Evolutionary conservation across 2,113 vertebrate genomes (phyloP).

Genomic region (Aleadryas rufinucha): DNA sequence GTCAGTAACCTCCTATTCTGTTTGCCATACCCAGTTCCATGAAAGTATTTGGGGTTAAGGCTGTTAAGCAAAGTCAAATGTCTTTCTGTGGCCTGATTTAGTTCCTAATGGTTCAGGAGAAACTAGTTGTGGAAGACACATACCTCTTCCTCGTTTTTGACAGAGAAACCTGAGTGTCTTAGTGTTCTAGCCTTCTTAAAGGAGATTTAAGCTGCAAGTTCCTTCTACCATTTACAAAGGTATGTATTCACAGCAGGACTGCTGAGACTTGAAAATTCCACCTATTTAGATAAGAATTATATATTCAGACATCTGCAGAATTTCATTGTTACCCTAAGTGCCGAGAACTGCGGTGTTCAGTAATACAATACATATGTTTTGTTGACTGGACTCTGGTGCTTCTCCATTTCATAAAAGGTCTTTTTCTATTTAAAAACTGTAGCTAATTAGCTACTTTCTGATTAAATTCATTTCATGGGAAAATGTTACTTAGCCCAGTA

Average conservation of each 20-base stretch:
- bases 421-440: not conserved
- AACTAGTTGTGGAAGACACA: not conserved
- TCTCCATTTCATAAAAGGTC: not conserved
- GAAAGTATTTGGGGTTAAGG: not conserved
- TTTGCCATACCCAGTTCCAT: not conserved
- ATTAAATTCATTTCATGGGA: not conserved
- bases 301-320: not conserved
- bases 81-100: not conserved
- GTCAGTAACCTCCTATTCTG: not conserved
- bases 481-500: not conserved
- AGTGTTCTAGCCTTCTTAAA: not conserved
- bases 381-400: not conserved
- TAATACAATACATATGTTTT: not conserved
- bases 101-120: not conserved
- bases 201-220: not conserved
- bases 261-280: not conserved
- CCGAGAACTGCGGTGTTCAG: not conserved
- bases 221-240: not conserved
- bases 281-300: not conserved
- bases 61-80: not conserved
- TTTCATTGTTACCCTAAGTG: not conserved
- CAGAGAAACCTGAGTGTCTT: not conserved
- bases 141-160: not conserved
- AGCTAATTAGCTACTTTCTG: not conserved
- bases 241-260: not conserved